Conservation (phyloP, 1,140 invertebrate species). For the Latrodectus geometricus region DNA sequence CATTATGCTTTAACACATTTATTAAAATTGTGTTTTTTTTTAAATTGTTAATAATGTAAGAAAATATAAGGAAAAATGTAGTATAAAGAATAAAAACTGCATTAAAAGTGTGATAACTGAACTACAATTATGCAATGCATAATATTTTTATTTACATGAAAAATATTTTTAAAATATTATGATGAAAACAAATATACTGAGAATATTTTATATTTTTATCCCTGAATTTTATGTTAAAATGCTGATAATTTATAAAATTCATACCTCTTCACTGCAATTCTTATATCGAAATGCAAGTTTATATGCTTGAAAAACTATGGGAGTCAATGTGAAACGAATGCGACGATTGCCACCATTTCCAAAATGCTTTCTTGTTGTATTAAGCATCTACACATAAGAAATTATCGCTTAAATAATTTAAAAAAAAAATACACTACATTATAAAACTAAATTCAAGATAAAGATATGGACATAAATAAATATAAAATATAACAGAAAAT, state of each 20-base stretch:
- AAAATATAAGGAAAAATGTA: too few relatives aligned
- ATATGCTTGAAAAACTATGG: conserved; percentile 95
- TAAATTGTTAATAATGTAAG: too few relatives aligned
- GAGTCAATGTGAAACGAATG: conserved; percentile 93
- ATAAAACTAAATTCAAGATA: background rate
- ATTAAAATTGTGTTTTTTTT: too few relatives aligned
- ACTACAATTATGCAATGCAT: too few relatives aligned
- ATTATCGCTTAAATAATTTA: background rate
- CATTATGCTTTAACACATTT: background rate
- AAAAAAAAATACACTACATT: background rate
- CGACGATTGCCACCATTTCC: conserved; percentile 86
- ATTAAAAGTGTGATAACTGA: too few relatives aligned
- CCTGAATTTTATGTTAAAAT: too few relatives aligned
- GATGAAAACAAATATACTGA: too few relatives aligned
- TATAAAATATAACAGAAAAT: too few relatives aligned
- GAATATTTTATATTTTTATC: too few relatives aligned
- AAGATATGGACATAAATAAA: background rate
- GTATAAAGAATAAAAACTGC: too few relatives aligned
- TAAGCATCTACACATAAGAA: conserved; percentile 74
- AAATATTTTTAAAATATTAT: too few relatives aligned
- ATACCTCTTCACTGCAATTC: conserved; percentile 79
- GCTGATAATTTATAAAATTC: conserved; percentile 10
- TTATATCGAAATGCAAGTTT: conserved; percentile 86
- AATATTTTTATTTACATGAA: too few relatives aligned
- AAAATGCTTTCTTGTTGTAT: conserved; percentile 89